Evolutionary conservation across 2,888 invertebrate genomes (phyloP).

Genomic region (Philhelius pedissequus): DNA sequence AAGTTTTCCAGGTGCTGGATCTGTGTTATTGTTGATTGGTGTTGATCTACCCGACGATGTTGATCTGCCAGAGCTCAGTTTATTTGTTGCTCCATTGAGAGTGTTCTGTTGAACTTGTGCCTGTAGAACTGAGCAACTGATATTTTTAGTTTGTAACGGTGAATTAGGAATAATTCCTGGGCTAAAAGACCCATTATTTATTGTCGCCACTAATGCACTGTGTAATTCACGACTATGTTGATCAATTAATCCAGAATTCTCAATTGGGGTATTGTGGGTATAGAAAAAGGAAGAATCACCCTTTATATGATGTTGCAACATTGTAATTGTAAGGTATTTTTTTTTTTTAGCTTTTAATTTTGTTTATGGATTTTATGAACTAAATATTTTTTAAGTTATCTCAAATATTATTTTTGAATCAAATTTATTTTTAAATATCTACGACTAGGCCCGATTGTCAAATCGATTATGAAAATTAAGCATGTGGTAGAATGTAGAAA

Average conservation of each 20-base stretch:
- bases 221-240: slow-evolving; percentile 78
- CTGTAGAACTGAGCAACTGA: slow-evolving; percentile 72
- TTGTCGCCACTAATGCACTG: slow-evolving; percentile 79
- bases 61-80: slow-evolving; percentile 78
- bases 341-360: slow-evolving; percentile 72
- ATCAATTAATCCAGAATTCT: slow-evolving; percentile 77
- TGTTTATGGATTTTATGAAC: no score
- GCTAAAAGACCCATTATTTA: slow-evolving; percentile 79
- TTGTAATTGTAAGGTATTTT: no score
- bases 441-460: background rate
- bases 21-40: slow-evolving; percentile 83
- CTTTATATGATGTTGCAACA: slow-evolving; percentile 65
- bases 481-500: no score
- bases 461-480: slow-evolving; percentile 38
- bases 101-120: slow-evolving; percentile 68
- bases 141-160: slow-evolving; percentile 51
- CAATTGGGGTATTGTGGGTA: slow-evolving; percentile 81
- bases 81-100: slow-evolving; percentile 26
- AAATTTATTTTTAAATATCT: background rate
- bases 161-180: slow-evolving; percentile 75
- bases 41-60: slow-evolving; percentile 88
- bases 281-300: slow-evolving; percentile 72
- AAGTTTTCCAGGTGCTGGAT: slow-evolving; percentile 90
- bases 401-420: background rate
- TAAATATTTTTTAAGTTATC: background rate